Evolutionary conservation across 2,113 vertebrate genomes (phyloP).

Genomic region (Hipposideros armiger): DNA sequence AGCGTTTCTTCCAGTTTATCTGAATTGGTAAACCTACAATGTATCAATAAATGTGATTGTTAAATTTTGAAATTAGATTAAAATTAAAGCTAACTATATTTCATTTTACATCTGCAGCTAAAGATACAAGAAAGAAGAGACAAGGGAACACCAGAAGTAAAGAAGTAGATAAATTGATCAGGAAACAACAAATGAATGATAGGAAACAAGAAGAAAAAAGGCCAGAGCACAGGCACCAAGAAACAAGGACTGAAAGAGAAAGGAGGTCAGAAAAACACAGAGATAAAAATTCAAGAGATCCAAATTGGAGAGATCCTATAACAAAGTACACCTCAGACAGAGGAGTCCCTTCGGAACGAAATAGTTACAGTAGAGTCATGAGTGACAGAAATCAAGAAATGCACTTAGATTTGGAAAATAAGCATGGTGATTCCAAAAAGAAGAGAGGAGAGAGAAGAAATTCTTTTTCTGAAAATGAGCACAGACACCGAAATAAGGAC

Average conservation of each 20-base stretch:
- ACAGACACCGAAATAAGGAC: slow-evolving; percentile 84
- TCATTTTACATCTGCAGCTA: slow-evolving; percentile 85
- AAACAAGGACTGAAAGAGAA: slow-evolving; percentile 84
- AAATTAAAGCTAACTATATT: slow-evolving; percentile 70
- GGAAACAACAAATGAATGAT: slow-evolving; percentile 84
- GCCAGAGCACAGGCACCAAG: slow-evolving; percentile 78
- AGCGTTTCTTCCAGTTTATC: neutral
- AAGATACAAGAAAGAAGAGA: slow-evolving; percentile 85
- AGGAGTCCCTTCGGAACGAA: slow-evolving; percentile 80
- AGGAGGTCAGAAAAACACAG: slow-evolving; percentile 83
- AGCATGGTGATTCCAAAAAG: slow-evolving; percentile 79
- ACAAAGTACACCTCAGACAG: slow-evolving; percentile 77
- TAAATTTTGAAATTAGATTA: slow-evolving; percentile 59
- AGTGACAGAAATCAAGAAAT: slow-evolving; percentile 84
- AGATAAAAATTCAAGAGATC: slow-evolving; percentile 78
- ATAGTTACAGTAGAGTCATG: slow-evolving; percentile 67
- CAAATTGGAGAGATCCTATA: slow-evolving; percentile 77
- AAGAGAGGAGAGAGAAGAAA: slow-evolving; percentile 85
- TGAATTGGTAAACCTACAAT: slow-evolving; percentile 3
- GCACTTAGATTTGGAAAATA: slow-evolving; percentile 82
- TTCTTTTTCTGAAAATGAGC: slow-evolving; percentile 87
- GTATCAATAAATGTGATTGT: slow-evolving; percentile 41
- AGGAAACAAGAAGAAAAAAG: slow-evolving; percentile 84
- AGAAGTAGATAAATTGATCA: slow-evolving; percentile 83
- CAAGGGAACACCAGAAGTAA: slow-evolving; percentile 85